These are phyloP conservation scores for Argyrosomus regius DNA, from an alignment of 2,797 vertebrate genomes.

Conservation along the genomic window DNA sequence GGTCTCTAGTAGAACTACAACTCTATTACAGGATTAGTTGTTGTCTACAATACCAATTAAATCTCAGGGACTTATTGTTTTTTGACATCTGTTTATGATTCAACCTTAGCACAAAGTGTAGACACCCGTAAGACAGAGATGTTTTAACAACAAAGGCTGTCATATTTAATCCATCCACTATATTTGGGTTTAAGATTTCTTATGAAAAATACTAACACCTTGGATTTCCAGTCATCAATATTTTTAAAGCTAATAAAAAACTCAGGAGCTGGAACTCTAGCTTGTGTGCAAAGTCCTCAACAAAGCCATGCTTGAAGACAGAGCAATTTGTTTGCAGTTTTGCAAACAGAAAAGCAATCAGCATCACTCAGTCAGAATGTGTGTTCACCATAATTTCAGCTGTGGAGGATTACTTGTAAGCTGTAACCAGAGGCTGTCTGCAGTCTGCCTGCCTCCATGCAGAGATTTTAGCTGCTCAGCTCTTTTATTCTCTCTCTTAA, in stretches of 20 bases:
- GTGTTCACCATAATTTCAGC: constrained; percentile 57
- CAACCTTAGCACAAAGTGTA: constrained; percentile 6
- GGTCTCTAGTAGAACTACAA: neutral
- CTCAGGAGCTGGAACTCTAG: neutral
- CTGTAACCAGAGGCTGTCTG: constrained; percentile 58
- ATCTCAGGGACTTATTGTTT: constrained; percentile 27
- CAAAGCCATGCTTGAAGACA: constrained; percentile 26
- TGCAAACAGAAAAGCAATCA: constrained; percentile 41
- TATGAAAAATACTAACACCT: neutral
- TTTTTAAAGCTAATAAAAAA: neutral
- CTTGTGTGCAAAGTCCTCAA: constrained; percentile 13
- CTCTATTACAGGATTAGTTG: constrained; percentile 6
- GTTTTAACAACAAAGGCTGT: constrained; percentile 15
- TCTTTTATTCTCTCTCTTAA: constrained; percentile 57
- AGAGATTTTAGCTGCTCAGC: constrained; percentile 45
- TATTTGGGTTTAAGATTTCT: neutral
- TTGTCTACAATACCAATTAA: constrained; percentile 9
- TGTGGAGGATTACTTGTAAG: constrained; percentile 52
- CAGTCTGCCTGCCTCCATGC: constrained; percentile 54
- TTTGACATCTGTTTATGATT: constrained; percentile 52
- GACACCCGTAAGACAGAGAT: constrained; percentile 1
- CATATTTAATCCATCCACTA: neutral
- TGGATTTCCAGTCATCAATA: neutral
- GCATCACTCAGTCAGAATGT: constrained; percentile 33
- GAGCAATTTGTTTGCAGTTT: constrained; percentile 39